Evolutionary conservation across 2,113 vertebrate genomes (phyloP).

Genomic region (Melanostigma gelatinosum): DNA sequence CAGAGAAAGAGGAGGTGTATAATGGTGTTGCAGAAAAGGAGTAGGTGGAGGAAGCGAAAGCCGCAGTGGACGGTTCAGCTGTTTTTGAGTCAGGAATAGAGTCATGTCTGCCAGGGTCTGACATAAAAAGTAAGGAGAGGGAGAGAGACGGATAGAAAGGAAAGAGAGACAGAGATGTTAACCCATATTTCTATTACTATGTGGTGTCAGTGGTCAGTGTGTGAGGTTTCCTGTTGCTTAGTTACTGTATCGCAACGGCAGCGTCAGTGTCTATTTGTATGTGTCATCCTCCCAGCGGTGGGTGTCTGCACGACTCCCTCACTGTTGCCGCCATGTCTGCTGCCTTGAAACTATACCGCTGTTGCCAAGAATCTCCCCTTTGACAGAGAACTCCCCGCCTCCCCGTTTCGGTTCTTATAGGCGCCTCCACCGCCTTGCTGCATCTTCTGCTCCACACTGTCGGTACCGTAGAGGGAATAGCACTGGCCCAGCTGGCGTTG

Average conservation of each 20-base stretch:
- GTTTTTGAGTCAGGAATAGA: constrained; percentile 62
- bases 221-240: constrained; percentile 78
- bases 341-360: constrained; percentile 51
- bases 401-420: constrained; percentile 6
- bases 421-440: not conserved
- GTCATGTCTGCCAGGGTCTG: constrained; percentile 57
- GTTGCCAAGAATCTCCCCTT: constrained; percentile 54
- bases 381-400: constrained; percentile 34
- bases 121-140: constrained; percentile 31
- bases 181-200: constrained; percentile 72
- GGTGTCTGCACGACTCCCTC: constrained; percentile 73
- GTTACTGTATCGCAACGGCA: constrained; percentile 75
- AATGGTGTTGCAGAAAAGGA: constrained; percentile 50
- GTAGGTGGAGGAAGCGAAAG: constrained; percentile 63
- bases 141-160: constrained; percentile 24
- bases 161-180: constrained; percentile 50
- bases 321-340: constrained; percentile 57
- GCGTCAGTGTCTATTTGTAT: constrained; percentile 65
- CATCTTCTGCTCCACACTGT: constrained; percentile 29
- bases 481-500: constrained; percentile 43
- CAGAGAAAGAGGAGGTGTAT: constrained; percentile 45
- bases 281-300: constrained; percentile 74
- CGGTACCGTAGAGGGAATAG: not conserved
- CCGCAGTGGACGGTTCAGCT: constrained; percentile 62
- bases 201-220: constrained; percentile 77